A percentile compares a stretch with the other conserved stretches of the same genome.
Evolutionary conservation across 2,797 vertebrate species (phyloP).

Genomic region (Parambassis ranga): DNA sequence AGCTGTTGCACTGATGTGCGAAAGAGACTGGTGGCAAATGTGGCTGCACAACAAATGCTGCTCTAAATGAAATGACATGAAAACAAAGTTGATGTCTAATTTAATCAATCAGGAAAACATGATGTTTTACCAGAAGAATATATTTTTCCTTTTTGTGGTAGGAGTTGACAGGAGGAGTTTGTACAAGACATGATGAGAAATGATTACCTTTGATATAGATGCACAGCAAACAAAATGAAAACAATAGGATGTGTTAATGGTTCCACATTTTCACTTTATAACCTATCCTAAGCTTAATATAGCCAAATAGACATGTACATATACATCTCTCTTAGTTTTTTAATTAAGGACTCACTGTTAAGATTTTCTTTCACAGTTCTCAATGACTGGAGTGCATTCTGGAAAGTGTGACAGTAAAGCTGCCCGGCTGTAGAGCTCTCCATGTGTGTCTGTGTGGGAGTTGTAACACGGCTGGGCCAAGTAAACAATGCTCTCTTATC

Average conservation of each 20-base stretch:
- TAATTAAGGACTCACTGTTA: neutral
- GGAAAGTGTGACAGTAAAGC: constrained; percentile 44
- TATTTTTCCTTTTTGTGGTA: no score
- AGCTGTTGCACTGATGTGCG: neutral
- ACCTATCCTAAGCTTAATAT: no score
- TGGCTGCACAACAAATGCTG: neutral
- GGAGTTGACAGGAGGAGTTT: no score
- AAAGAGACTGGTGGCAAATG: neutral
- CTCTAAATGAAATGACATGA: no score
- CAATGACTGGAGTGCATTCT: constrained; percentile 33
- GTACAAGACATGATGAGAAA: no score
- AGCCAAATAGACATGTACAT: no score
- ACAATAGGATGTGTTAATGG: no score
- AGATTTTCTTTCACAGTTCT: neutral
- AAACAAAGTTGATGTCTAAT: no score
- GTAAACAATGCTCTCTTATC: constrained; percentile 68
- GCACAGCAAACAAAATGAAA: no score
- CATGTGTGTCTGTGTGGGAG: constrained; percentile 59
- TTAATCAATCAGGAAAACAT: neutral
- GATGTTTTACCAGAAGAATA: no score
- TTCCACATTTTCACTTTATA: no score
- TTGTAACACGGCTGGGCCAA: constrained; percentile 55
- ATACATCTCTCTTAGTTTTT: neutral
- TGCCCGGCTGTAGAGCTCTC: constrained; percentile 28
- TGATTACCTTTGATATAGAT: no score